phyloP scores from a whole-genome alignment of 2,888 invertebrate species.

The Thymelicus lineola region DNA sequence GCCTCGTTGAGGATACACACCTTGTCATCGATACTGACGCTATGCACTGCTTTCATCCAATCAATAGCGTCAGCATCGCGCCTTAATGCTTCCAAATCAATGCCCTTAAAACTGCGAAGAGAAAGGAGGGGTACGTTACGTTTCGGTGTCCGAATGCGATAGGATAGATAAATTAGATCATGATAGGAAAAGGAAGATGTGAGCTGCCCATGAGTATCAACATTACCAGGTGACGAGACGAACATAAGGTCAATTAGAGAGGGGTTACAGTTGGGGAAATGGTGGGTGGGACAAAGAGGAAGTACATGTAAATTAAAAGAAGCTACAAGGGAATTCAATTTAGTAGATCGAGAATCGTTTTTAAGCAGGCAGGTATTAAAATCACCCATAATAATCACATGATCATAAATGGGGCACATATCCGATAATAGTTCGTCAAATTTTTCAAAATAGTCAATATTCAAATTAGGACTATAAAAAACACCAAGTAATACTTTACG shows the following conservation, averaged over 20 bases:
- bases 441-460: background rate
- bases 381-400: background rate
- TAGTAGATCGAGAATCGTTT: background rate
- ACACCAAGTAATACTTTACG: too few species aligned
- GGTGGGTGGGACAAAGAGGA: background rate
- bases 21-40: background rate
- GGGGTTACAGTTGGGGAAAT: background rate
- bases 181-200: conserved; percentile 6
- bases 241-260: background rate
- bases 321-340: background rate
- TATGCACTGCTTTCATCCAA: background rate
- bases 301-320: background rate
- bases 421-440: background rate
- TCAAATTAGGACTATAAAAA: conserved; percentile 1
- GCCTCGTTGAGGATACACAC: background rate
- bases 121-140: background rate
- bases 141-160: background rate
- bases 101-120: conserved; percentile 4
- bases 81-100: conserved; percentile 4
- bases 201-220: too few species aligned
- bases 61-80: too few species aligned
- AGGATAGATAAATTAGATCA: background rate
- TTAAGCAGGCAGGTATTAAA: too few species aligned
- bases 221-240: background rate
- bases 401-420: background rate